Evolutionary conservation across 2,797 vertebrate species (phyloP), one percentile per base, ranked within the genome.

Genomic region (Lithobates pipiens): DNA sequence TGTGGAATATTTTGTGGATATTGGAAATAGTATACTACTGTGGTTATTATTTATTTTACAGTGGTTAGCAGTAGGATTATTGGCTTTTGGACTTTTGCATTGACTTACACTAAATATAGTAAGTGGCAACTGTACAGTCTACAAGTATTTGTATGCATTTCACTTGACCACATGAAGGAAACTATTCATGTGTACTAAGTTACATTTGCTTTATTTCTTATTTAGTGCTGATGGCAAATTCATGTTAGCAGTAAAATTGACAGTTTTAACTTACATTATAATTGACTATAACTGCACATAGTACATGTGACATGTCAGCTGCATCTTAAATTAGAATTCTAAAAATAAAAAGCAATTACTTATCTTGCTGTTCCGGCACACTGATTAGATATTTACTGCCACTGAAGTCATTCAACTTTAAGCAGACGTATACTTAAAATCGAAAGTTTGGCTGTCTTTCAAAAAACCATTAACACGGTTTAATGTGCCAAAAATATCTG

Each of bases 291-390:
- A 67, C 25, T 10, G 65, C 65, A 10, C 9, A 36, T 32, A 57
- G 29, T 29, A 32, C 32, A 77, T 70, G 75, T 84, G 82, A 84
- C 46, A 77, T 84, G 74, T 84, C 75, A 84, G 82, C 82, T 65
- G 27, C 44, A 76, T 50, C 82, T 63, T 44, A 77, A 84, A 42
- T 84, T 77, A 84, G 75, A 84, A 42, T 13, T 10, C 34, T 83
- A 84, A 77, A 77, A 84, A 84, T 84, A 84, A 57, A 50, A n/a
- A 29, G 44, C 57, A 84, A 84, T 84, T 71, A 70, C 75, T 77
- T 63, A 74, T 82, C 80, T 9, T 71, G 67, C 50, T 83, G 42
- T 39, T 70, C 74, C n/a, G 34, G 46, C 34, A 61, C 36, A 70
- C n/a, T 29, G 36, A 82, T 82, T 73, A 73, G 79, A 63, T 57